Conservation (phyloP, 2,113 vertebrate genomes). For the Holacanthus passer region DNA sequence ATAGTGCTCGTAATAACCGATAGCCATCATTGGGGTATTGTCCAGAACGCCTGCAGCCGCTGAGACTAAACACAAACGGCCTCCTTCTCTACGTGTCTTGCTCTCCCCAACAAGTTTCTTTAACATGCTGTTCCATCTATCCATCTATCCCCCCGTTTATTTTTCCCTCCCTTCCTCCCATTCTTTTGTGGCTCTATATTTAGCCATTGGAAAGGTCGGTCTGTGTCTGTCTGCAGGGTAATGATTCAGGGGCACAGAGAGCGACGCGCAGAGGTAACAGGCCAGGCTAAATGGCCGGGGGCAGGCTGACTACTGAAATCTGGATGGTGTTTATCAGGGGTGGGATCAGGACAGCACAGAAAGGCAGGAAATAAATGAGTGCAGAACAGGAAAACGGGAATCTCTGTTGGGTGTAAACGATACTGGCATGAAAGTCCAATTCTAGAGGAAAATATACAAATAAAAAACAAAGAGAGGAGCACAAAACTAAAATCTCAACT, state of each 20-base stretch:
- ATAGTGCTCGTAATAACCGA: constrained; percentile 55
- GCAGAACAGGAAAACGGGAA: constrained; percentile 67
- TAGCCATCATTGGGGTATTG: constrained; percentile 74
- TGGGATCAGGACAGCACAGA: constrained; percentile 63
- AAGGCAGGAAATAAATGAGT: constrained; percentile 72
- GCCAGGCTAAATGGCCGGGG: constrained; percentile 24
- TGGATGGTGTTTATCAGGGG: constrained; percentile 59
- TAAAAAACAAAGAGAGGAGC: constrained; percentile 27
- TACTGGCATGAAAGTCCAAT: constrained; percentile 24
- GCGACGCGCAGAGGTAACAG: constrained; percentile 31
- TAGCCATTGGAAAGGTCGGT: constrained; percentile 81
- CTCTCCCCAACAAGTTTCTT: constrained; percentile 58
- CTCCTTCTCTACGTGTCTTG: constrained; percentile 26
- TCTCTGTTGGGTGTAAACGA: constrained; percentile 51
- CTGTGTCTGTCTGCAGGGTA: constrained; percentile 75
- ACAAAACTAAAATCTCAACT: background rate
- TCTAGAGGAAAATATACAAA: constrained; percentile 20
- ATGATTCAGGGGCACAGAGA: constrained; percentile 65
- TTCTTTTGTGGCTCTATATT: constrained; percentile 83
- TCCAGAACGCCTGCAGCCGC: constrained; percentile 56
- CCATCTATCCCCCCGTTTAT: constrained; percentile 64
- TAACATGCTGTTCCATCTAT: constrained; percentile 65
- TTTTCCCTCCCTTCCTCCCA: constrained; percentile 85
- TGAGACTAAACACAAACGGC: constrained; percentile 64
- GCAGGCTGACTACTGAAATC: constrained; percentile 39